Conservation (phyloP, 2,113 vertebrate genomes). For the Triplophysa tibetana region DNA sequence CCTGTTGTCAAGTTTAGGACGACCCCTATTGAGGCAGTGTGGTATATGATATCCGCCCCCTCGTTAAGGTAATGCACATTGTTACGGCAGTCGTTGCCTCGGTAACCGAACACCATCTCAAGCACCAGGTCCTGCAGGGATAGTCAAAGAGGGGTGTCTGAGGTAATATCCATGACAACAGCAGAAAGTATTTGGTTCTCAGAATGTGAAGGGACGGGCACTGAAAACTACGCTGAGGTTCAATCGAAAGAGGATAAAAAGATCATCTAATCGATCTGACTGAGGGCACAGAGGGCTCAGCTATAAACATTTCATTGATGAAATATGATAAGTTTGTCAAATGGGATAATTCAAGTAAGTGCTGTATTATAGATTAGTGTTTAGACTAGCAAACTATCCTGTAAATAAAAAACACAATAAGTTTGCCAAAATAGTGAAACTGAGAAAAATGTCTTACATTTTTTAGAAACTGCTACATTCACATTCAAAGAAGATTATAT, state of each 20-base stretch:
- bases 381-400: too few relatives aligned
- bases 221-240: constrained; percentile 47
- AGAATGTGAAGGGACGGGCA: constrained; percentile 33
- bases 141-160: constrained; percentile 60
- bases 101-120: constrained; percentile 95
- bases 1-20: constrained; percentile 95
- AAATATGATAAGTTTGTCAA: neutral
- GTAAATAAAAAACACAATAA: too few relatives aligned
- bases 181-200: constrained; percentile 41
- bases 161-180: constrained; percentile 67
- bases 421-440: neutral
- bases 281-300: constrained; percentile 3
- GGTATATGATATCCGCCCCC: constrained; percentile 95
- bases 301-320: neutral
- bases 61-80: constrained; percentile 99
- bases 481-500: too few relatives aligned
- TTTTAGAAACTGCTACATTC: too few relatives aligned
- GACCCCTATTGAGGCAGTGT: constrained; percentile 92
- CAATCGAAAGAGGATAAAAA: constrained; percentile 53
- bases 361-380: too few relatives aligned
- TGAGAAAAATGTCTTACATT: neutral
- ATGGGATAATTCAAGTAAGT: neutral
- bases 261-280: constrained; percentile 37
- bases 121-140: constrained; percentile 88
- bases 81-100: constrained; percentile 96